These are phyloP conservation scores for Malurus alboscapulatus DNA, from an alignment of 2,113 vertebrate species.

Conservation along the genomic window DNA sequence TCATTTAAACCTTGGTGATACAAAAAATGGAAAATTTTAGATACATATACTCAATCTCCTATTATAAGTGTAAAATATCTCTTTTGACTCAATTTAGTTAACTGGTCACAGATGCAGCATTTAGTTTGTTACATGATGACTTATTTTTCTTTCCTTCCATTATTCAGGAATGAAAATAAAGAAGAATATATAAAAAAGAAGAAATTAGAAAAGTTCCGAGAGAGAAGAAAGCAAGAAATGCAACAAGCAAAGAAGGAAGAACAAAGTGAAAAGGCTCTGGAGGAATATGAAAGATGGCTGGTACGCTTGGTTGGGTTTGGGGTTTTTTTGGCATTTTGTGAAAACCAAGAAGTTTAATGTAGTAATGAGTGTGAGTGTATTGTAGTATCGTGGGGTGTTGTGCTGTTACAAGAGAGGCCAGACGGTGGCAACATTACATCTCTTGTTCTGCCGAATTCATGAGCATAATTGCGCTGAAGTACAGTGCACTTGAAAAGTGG, in stretches of 20 bases:
- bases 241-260: constrained; percentile 80
- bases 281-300: constrained; percentile 89
- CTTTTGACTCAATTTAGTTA: background rate
- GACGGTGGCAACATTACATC: background rate
- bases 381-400: rapidly evolving
- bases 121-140: background rate
- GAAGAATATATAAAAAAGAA: constrained; percentile 78
- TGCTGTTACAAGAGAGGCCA: background rate
- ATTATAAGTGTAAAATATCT: background rate
- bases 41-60: background rate
- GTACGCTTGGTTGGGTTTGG: constrained; percentile 58
- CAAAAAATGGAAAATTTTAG: background rate
- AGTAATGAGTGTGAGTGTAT: background rate
- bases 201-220: constrained; percentile 63
- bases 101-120: background rate
- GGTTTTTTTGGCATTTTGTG: constrained; percentile 4
- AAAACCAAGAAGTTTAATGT: background rate
- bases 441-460: background rate
- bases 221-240: constrained; percentile 76
- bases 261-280: constrained; percentile 81
- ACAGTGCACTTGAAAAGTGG: rapidly evolving
- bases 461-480: background rate
- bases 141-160: background rate
- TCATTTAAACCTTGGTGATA: background rate
- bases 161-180: constrained; percentile 84